A percentile compares a stretch with the other conserved stretches of the same genome.
Conservation (phyloP, 2,888 invertebrate genomes). For the Augiades crinisus region DNA sequence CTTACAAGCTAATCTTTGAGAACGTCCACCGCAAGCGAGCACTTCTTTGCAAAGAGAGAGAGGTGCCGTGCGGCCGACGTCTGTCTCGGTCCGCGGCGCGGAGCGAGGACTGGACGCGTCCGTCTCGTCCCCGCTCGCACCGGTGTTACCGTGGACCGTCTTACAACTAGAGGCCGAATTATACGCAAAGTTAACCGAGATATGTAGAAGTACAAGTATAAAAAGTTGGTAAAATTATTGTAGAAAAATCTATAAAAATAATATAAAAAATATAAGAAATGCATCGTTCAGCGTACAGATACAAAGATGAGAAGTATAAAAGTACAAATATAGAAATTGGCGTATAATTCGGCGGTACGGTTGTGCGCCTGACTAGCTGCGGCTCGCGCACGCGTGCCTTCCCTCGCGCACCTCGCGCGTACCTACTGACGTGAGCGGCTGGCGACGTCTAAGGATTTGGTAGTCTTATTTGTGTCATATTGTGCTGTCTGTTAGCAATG, state of each 20-base stretch:
- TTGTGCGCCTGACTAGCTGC: neutral
- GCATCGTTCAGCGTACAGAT: neutral
- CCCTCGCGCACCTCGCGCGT: too few relatives aligned
- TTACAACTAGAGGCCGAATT: slow-evolving; percentile 3
- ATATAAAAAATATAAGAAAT: neutral
- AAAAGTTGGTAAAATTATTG: neutral
- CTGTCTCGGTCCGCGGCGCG: neutral
- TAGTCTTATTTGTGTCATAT: too few relatives aligned
- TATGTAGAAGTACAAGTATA: neutral
- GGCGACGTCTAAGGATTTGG: too few relatives aligned
- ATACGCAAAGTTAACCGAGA: neutral
- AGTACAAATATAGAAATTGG: slow-evolving; percentile 12
- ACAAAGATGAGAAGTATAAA: slow-evolving; percentile 13
- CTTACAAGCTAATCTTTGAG: slow-evolving; percentile 20
- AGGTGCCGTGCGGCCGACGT: neutral
- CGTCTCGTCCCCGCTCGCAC: too few relatives aligned
- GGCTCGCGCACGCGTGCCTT: neutral
- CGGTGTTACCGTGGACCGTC: too few relatives aligned
- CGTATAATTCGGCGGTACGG: slow-evolving; percentile 8
- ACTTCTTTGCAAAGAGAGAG: neutral
- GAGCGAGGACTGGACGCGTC: too few relatives aligned
- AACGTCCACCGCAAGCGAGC: neutral
- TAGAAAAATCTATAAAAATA: neutral
- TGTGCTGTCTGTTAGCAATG: too few relatives aligned
- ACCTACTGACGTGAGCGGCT: too few relatives aligned